Conservation (phyloP, 2,797 vertebrate genomes). For the Phalanger gymnotis region DNA sequence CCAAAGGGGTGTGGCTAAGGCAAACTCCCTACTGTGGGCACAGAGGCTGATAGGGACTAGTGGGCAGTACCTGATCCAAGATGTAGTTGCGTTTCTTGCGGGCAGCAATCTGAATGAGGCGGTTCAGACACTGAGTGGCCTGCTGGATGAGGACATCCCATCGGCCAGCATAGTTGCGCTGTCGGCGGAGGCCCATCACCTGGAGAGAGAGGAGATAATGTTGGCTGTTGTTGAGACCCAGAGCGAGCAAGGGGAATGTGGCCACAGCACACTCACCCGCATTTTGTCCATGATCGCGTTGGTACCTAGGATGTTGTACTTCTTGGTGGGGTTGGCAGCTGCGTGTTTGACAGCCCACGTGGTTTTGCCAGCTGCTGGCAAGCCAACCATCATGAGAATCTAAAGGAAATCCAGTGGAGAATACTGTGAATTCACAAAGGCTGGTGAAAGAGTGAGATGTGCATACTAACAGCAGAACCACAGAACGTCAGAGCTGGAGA, state of each 20-base stretch:
- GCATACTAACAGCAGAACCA: neutral
- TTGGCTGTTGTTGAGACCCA: neutral
- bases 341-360: constrained; percentile 94
- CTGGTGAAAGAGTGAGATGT: neutral
- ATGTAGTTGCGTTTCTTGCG: constrained; percentile 98
- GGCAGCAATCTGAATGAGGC: constrained; percentile 95
- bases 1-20: too few species aligned
- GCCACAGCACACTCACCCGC: constrained; percentile 86
- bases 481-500: neutral
- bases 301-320: constrained; percentile 96
- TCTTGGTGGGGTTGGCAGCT: constrained; percentile 90
- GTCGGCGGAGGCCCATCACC: constrained; percentile 96
- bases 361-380: constrained; percentile 96
- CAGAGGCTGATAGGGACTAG: neutral
- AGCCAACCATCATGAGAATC: constrained; percentile 97
- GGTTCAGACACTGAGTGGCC: constrained; percentile 96
- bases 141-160: constrained; percentile 97
- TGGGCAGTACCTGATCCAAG: constrained; percentile 91
- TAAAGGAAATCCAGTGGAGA: constrained; percentile 69
- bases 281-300: constrained; percentile 99
- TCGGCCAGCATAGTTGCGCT: constrained; percentile 94
- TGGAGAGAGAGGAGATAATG: constrained; percentile 68
- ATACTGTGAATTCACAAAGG: constrained; percentile 13
- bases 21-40: too few species aligned
- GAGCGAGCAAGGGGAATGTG: neutral